These are phyloP conservation scores for Oryzaephilus surinamensis DNA, from an alignment of 1,140 invertebrate genomes.

Conservation along the genomic window DNA sequence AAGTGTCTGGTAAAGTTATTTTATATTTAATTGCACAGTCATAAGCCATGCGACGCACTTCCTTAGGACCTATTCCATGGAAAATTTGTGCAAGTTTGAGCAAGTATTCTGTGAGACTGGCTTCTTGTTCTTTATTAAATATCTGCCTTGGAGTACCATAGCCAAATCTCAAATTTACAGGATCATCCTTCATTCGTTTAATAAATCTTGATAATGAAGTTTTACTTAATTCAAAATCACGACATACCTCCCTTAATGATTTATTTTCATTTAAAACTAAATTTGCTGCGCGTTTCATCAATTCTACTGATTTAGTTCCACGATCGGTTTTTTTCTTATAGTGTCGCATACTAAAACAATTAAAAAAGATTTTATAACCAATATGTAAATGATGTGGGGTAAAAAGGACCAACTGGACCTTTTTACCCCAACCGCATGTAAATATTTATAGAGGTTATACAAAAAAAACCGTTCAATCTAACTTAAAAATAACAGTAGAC, in stretches of 20 bases:
- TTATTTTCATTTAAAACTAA: slow-evolving; percentile 1
- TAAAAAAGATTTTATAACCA: background rate
- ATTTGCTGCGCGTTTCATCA: slow-evolving; percentile 1
- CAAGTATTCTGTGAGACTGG: slow-evolving; percentile 4
- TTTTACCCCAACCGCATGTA: too few relatives aligned
- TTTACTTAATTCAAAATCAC: slow-evolving; percentile 5
- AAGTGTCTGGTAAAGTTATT: background rate
- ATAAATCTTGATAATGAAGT: slow-evolving; percentile 3
- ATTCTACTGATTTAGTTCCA: background rate
- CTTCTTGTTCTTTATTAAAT: slow-evolving; percentile 6
- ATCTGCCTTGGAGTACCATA: background rate
- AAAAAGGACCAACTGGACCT: too few relatives aligned
- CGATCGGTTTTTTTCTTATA: background rate
- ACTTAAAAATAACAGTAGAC: too few relatives aligned
- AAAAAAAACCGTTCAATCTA: too few relatives aligned
- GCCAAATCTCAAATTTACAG: slow-evolving; percentile 1
- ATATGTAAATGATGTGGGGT: too few relatives aligned
- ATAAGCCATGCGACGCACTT: background rate
- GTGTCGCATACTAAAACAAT: background rate
- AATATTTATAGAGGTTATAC: too few relatives aligned
- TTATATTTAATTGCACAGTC: too few relatives aligned
- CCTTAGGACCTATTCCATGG: slow-evolving; percentile 3
- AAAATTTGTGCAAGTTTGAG: slow-evolving; percentile 3
- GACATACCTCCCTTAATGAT: background rate
- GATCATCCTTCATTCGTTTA: slow-evolving; percentile 1